Evolutionary conservation across 2,888 invertebrate genomes (phyloP).

Genomic region (Tenthredo distinguenda): DNA sequence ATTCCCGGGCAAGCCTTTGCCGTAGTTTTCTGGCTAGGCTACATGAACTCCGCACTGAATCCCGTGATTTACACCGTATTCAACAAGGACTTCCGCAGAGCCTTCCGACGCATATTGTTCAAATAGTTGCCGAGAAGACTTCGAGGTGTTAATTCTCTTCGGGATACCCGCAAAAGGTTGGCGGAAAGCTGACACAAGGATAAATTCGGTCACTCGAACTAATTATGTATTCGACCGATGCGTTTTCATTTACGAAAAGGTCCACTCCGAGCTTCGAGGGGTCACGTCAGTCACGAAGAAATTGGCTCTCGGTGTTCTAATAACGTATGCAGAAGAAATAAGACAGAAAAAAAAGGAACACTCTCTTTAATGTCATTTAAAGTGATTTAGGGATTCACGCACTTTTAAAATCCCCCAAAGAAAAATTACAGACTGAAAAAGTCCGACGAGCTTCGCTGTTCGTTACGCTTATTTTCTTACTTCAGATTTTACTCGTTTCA

Average conservation of each 20-base stretch:
- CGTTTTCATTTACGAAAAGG: too few relatives aligned
- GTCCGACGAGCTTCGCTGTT: background rate
- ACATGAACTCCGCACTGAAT: constrained; percentile 97
- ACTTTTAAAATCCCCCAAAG: background rate
- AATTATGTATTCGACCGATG: background rate
- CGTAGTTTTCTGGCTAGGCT: constrained; percentile 97
- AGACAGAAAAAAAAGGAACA: background rate
- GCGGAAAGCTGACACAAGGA: background rate
- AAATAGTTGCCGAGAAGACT: constrained; percentile 82
- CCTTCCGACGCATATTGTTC: constrained; percentile 96
- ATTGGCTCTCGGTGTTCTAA: constrained; percentile 10
- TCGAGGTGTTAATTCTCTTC: constrained; percentile 29
- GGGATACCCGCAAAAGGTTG: background rate
- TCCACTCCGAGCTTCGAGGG: background rate
- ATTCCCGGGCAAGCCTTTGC: constrained; percentile 93
- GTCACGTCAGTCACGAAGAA: background rate
- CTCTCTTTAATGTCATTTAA: background rate
- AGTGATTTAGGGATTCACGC: background rate
- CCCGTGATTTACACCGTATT: constrained; percentile 98
- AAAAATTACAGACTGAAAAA: background rate
- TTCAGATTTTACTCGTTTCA: background rate
- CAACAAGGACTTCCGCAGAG: constrained; percentile 97
- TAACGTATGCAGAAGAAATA: background rate
- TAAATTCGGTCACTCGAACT: background rate
- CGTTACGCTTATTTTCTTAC: constrained; percentile 9